Percentiles rank a stretch among this genome's conserved stretches.
Evolutionary conservation across 35 echinoderm and acorn worm species (phyloP).

Genomic region (Ophioderma brevispina): DNA sequence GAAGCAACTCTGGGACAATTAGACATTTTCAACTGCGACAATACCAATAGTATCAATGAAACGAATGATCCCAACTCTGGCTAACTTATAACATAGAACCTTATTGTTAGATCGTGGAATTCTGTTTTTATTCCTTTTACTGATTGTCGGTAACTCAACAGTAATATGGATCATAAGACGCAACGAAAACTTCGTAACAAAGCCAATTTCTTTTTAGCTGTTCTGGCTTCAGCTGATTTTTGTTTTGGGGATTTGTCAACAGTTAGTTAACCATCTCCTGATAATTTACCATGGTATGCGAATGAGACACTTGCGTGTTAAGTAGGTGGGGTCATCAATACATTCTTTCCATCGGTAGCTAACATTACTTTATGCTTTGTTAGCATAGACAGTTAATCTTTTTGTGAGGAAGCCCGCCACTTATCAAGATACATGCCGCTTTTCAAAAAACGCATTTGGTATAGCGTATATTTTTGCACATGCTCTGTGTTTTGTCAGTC

Average conservation of each 20-base stretch:
- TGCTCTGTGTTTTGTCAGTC: conserved; percentile 7
- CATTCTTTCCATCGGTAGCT: conserved; percentile 18
- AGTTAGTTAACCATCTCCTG: neutral
- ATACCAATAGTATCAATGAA: no score
- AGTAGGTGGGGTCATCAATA: conserved; percentile 29
- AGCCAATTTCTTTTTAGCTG: conserved; percentile 42
- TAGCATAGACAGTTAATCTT: conserved; percentile 27
- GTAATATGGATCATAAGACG: conserved; percentile 26
- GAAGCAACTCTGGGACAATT: no score
- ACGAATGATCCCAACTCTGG: no score
- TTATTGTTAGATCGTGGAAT: no score
- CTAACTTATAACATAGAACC: no score
- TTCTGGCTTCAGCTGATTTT: conserved; percentile 21
- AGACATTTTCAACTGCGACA: no score
- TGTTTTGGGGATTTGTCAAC: conserved; percentile 11
- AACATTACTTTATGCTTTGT: conserved; percentile 51
- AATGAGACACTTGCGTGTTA: neutral
- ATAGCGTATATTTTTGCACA: conserved; percentile 20
- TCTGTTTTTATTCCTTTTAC: conserved; percentile 18
- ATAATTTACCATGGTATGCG: conserved; percentile 14
- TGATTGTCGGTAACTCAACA: conserved; percentile 30
- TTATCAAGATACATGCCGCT: conserved; percentile 4
- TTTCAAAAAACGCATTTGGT: neutral
- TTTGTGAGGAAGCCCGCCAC: conserved; percentile 11
- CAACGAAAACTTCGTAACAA: conserved; percentile 33